Evolutionary conservation across 2,113 vertebrate species (phyloP), one percentile per base, ranked within the genome.

Genomic region (Nansenia antarctica): DNA sequence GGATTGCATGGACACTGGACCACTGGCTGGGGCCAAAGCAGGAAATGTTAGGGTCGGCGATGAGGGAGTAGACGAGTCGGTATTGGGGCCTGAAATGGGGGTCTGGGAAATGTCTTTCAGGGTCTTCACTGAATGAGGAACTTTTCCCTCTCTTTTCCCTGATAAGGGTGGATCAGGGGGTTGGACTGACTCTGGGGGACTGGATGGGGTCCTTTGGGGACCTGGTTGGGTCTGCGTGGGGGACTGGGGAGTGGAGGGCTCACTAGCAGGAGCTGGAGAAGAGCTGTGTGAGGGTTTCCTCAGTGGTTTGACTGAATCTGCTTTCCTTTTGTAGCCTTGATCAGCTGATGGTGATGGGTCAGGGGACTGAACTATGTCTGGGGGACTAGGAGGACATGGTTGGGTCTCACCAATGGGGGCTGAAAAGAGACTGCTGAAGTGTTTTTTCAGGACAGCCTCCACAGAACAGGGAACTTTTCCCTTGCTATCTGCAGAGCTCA

Each of bases 391-490:
- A n/a, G n/a, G n/a, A n/a, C n/a, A n/a, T n/a, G n/a, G n/a, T n/a
- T n/a, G n/a, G n/a, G n/a, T n/a, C n/a, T n/a, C n/a, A n/a, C n/a
- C n/a, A n/a, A n/a, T n/a, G n/a, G n/a, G n/a, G n/a, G n/a, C n/a
- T n/a, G n/a, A n/a, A n/a, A n/a, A n/a, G n/a, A n/a, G n/a, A n/a
- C n/a, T n/a, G n/a, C n/a, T n/a, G n/a, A n/a, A n/a, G n/a, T n/a
- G n/a, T n/a, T n/a, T n/a, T n/a, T n/a, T n/a, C n/a, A 88, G 85
- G 32, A 90, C 53, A 0, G 85, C 86, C 67, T 87, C 86, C 2
- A 88, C 86, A 1, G 87, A 90, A 63, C 88, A 89, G 59, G 81
- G 82, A 29, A 87, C 80, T 5, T 75, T 75, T 15, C 77, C 90
- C 0, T 85, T 81, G 9, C 85, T 88, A 0, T 77, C 74, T 0